Evolutionary conservation across 2,797 vertebrate species (phyloP), one percentile per base, ranked within the genome.

Genomic region (Hemibagrus guttatus): DNA sequence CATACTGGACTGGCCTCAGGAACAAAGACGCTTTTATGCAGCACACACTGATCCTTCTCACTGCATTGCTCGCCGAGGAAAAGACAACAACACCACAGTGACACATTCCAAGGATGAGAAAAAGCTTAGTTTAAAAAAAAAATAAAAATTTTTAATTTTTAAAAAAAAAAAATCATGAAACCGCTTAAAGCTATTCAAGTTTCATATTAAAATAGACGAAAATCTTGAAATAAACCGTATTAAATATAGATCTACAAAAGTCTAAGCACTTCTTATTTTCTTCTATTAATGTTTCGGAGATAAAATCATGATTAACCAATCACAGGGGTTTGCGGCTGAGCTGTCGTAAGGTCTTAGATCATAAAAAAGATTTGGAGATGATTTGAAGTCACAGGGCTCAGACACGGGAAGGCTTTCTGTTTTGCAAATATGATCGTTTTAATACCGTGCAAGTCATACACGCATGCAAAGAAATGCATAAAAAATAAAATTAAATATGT

Each of bases 21-120:
- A 84, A 90, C 90, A 90, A 90, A 85, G 88, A 85, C 16, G 46
- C 59, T 75, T 86, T 87, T 88, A 87, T 88, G 31, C 74, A 39
- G 84, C 66, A 63, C 64, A 88, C 87, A 90, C 75, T 88, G 85
- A 81, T 49, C 74, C 75, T 78, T 84, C 85, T 90, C 83, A 90
- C 72, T 16, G 72, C 79, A 74, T 39, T 69, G 83, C 85, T 56
- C 72, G 68, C 26, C 58, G 11, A 19, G 16, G 49, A 85, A 86
- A 82, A 66, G 81, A 86, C 85, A 84, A 63, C 54, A 2, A 46
- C 23, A 85, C 79, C 71, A 56, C 11, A 85, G 71, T 21, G 56
- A 21, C 35, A 84, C 42, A 87, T 59, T 39, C 42, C 35, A 52
- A 0, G 39, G 0, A n/a, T 12, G 23, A 75, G 26, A 52, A 75